Evolutionary conservation across 2,113 vertebrate species (phyloP), one percentile per base, ranked within the genome.

Genomic region (Leuciscus idus): DNA sequence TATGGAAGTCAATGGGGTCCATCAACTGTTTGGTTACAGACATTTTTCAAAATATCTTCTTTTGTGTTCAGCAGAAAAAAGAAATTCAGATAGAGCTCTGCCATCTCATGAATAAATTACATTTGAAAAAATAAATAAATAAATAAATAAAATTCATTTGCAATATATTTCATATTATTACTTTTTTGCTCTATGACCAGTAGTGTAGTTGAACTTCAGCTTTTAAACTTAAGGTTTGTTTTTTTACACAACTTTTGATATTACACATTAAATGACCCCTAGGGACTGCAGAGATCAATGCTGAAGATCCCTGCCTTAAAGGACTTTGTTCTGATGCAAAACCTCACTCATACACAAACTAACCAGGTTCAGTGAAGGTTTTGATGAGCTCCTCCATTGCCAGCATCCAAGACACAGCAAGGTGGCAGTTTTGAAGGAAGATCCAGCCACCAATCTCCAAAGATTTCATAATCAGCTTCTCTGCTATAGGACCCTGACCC

Each of bases 371-470:
- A 8, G 91, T 92, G 89, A 97, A 96, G 77, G 90, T 95, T 94
- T 97, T 97, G 87, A 97, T 95, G 83, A 97, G 93, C 85, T 97
- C 96, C 90, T 97, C 96, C 94, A 96, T 96, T 48, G 95, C 85
- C 87, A 96, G 84, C 95, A 96, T 96, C 96, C 96, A 97, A 72
- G 96, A 96, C 13, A 96, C 93, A 0, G 95, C 94, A 66, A 97
- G 93, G 80, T 96, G 95, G 87, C 95, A 96, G 86, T 96, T 97
- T 90, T 98, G 95, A 81, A 96, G 90, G 88, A 97, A 97, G 72
- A 97, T 88, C 95, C 95, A 96, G 57, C 94, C 96, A 86, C 95
- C 96, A 21, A 55, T 91, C 87, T 92, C 94, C 91, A 96, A 87
- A 2, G 94, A 95, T 84, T 93, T 92, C 72, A 84, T 89, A 85